phyloP scores from a whole-genome alignment of 1,140 invertebrate species.

The Zaprionus africanus region DNA sequence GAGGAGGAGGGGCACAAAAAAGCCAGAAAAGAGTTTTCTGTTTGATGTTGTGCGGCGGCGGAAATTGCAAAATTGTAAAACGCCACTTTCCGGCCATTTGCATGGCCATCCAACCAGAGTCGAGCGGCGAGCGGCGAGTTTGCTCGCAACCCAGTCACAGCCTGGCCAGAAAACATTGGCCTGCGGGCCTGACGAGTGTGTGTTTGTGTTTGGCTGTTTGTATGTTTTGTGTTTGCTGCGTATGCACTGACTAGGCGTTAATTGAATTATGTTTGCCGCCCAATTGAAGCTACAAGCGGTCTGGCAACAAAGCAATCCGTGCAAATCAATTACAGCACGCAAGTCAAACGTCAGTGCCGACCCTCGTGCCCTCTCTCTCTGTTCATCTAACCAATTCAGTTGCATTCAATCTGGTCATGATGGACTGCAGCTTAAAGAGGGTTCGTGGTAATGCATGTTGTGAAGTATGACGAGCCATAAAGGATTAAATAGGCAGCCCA shows the following conservation, averaged over 20 bases:
- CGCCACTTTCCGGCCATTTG: constrained; percentile 78
- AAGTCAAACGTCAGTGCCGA: constrained; percentile 16
- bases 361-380: neutral
- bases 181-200: constrained; percentile 1
- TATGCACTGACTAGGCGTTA: constrained; percentile 68
- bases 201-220: neutral
- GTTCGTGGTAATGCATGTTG: neutral
- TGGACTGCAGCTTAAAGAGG: neutral
- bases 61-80: constrained; percentile 79
- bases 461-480: neutral
- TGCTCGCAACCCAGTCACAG: constrained; percentile 15
- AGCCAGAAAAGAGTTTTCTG: constrained; percentile 56
- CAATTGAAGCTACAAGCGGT: constrained; percentile 60
- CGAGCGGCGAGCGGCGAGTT: constrained; percentile 13
- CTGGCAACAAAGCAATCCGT: constrained; percentile 36
- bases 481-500: constrained; percentile 3
- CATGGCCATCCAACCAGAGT: constrained; percentile 28
- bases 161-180: constrained; percentile 8
- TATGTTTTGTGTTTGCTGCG: constrained; percentile 38
- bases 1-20: neutral
- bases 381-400: constrained; percentile 1
- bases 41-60: constrained; percentile 74
- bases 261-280: constrained; percentile 81
- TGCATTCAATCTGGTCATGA: neutral
- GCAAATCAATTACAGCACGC: constrained; percentile 27